Conservation (phyloP, 1,140 invertebrate genomes). For the Linepithema humile region DNA sequence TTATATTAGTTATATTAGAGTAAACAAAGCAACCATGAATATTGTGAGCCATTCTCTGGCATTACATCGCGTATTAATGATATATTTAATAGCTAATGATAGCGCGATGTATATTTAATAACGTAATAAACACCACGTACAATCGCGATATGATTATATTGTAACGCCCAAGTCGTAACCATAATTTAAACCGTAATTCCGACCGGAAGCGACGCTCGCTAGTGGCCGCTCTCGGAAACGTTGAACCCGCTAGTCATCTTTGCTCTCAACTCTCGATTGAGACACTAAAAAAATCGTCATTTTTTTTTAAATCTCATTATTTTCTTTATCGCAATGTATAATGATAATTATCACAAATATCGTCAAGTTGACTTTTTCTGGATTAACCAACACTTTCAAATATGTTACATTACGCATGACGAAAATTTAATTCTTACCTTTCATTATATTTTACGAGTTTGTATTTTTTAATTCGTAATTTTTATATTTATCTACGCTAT, state of each 20-base stretch:
- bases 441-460: not conserved
- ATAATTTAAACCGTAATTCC: constrained; percentile 69
- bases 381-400: not conserved
- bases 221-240: constrained; percentile 9
- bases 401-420: not conserved
- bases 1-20: constrained; percentile 46
- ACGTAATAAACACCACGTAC: constrained; percentile 65
- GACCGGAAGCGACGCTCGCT: constrained; percentile 29
- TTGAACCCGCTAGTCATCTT: constrained; percentile 40
- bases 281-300: not conserved
- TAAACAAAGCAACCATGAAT: not conserved
- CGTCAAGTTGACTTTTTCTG: not conserved
- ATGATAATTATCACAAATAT: not conserved
- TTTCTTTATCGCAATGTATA: not conserved
- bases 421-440: not conserved
- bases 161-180: constrained; percentile 62
- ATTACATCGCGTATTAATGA: constrained; percentile 59
- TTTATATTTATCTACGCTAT: not conserved
- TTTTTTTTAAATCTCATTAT: not conserved
- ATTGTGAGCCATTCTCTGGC: not conserved
- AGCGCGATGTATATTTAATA: constrained; percentile 68
- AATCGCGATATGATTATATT: constrained; percentile 68
- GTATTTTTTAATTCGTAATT: not conserved
- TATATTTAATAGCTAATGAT: constrained; percentile 67
- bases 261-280: constrained; percentile 7